Conservation (phyloP, 2,888 invertebrate species). For the Lottia gigantea region DNA sequence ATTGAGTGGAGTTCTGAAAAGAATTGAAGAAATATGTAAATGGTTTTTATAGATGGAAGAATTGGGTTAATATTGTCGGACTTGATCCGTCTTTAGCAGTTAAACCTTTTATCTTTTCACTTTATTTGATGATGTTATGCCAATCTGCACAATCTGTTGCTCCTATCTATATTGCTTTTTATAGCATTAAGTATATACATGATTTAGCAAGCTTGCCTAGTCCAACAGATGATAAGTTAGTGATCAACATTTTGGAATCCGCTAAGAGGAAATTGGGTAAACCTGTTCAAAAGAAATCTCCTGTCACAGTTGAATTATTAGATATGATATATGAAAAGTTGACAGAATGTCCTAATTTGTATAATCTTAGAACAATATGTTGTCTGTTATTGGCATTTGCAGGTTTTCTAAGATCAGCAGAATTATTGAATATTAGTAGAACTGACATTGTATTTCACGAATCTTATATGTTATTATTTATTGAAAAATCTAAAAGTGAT, state of each 20-base stretch:
- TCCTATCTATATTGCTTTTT: constrained; percentile 20
- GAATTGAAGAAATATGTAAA: no score
- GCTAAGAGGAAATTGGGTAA: constrained; percentile 15
- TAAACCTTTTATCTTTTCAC: constrained; percentile 11
- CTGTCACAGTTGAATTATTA: constrained; percentile 13
- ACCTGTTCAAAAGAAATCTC: constrained; percentile 13
- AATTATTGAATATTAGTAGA: neutral
- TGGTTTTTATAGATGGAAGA: no score
- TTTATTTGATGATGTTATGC: constrained; percentile 18
- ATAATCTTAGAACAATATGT: neutral
- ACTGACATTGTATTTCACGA: neutral
- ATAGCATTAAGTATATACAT: constrained; percentile 20
- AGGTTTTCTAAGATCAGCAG: neutral
- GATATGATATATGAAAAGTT: neutral
- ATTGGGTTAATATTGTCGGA: no score
- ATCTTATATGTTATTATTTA: constrained; percentile 2
- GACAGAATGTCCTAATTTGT: neutral
- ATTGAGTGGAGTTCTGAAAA: no score
- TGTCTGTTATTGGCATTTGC: neutral
- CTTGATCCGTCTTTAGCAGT: constrained; percentile 7
- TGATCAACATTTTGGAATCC: constrained; percentile 16
- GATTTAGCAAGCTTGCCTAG: constrained; percentile 9
- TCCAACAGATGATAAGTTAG: constrained; percentile 15
- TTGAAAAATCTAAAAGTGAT: constrained; percentile 4
- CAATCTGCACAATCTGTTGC: constrained; percentile 13